Evolutionary conservation across 2,113 vertebrate genomes (phyloP), one percentile per base, ranked within the genome.

Genomic region (Microcebus jonahi): DNA sequence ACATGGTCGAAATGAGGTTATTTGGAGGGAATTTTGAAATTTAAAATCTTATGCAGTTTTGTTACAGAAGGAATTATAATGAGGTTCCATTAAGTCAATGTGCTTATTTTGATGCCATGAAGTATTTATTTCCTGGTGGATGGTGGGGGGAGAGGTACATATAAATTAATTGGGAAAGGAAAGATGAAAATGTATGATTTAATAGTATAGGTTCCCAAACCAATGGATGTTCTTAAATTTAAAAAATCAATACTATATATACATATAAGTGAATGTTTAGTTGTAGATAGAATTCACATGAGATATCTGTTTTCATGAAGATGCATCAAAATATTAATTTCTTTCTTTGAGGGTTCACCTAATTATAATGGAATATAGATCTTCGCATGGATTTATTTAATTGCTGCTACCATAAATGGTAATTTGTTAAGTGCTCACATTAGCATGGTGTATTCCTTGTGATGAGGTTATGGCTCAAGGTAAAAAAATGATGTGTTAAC

Each of bases 271-370:
- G 18, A 86, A 70, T 63, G 48, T 31, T 90, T 50, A 11, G 50
- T 89, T 39, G 6, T 97, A 10, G 57, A 83, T 90, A 79, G 86
- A 96, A 95, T 93, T 96, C 0, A 70, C 36, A 83, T 89, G 93
- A 95, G 95, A 91, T 95, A 93, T 86, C 97, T 92, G 39, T 55
- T 77, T 94, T 96, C 95, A 61, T 96, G 31, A n/a, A 71, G 23
- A 75, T 84, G 27, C 3, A 55, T 70, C 6, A 92, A 14, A 57
- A 67, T 95, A 89, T 93, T 0, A 42, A 36, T 73, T 55, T 82
- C 4, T 84, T 86, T 86, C 48, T 63, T 81, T 21, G 53, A 96
- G 23, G 27, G 3, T 55, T 88, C 31, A 67, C 6, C 34, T 71
- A 92, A 96, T 84, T 85, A 71, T n/a, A 94, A 21, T 50, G 92